Base-by-base conservation (phyloP, 1,140 invertebrate genomes). In the Lordiphosa collinella region DNA sequence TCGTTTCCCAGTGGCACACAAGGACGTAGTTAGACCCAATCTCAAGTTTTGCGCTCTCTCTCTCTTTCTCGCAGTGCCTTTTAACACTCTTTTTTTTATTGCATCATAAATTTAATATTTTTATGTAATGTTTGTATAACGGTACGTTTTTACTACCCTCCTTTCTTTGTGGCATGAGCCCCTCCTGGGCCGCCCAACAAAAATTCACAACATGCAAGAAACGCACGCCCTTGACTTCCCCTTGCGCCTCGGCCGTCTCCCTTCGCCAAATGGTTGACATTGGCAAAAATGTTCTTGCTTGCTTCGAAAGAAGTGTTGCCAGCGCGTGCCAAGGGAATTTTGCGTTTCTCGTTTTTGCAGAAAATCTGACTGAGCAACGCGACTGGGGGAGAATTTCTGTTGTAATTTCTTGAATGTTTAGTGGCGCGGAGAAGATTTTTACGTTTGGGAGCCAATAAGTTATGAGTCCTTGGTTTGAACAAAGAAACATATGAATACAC, bases 81-180 rank as follows among this genome's bases (percentile, higher is more conserved):
- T 84, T 72, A 84, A 76, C 76, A 84, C 78, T 72, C 72, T 73
- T 76, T 63, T 84, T 79, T 82, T 84, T 84, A 84, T 84, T 78
- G 78, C 78, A 78, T 65, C 78, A 85, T 84, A 84, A 84, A 84
- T 84, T 84, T 85, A 84, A 84, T 84, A 84, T 84, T 84, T 84
- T 85, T 84, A 84, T 84, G 78, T 78, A 70, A 84, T 85, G 78
- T 84, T 84, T 84, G 79, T 70, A 84, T 78, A 85, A 84, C 78
- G 68, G 72, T 84, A 70, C 72, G 64, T 58, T 85, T 78, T 84
- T 84, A 84, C 78, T 78, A 69, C 78, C 72, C 78, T 59, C 32
- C 25, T 22, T 0, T 0, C 58, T 62, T 11, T 60, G 49, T 40
- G 49, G 58, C 48, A 53, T 55, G 16, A 16, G 47, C 13, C 47